phyloP scores from a whole-genome alignment of 1,140 invertebrate genomes.

The Drosophila baimaii region DNA sequence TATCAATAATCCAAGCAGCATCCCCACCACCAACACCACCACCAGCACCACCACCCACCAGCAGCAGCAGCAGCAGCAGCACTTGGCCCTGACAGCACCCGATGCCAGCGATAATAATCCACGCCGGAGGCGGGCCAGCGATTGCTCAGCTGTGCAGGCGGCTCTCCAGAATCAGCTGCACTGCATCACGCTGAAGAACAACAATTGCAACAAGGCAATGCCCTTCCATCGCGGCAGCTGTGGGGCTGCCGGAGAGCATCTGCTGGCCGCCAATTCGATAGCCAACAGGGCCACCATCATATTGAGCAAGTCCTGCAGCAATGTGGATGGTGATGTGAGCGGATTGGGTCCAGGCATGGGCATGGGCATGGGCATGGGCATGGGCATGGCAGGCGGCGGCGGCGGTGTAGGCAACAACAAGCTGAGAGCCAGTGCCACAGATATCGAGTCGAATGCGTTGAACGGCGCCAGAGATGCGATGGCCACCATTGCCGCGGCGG shows the following conservation, averaged over 20 bases:
- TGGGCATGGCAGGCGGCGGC: slow-evolving; percentile 2
- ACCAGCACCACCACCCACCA: slow-evolving; percentile 26
- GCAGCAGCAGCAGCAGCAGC: slow-evolving; percentile 11
- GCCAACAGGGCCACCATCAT: slow-evolving; percentile 81
- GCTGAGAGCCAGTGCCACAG: slow-evolving; percentile 67
- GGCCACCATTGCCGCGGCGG: slow-evolving; percentile 25
- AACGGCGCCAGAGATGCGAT: slow-evolving; percentile 55
- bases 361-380: slow-evolving; percentile 15
- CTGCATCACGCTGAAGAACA: slow-evolving; percentile 80
- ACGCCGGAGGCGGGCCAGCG: slow-evolving; percentile 74
- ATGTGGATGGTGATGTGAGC: slow-evolving; percentile 68
- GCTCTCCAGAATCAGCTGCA: slow-evolving; percentile 76
- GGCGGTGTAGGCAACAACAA: slow-evolving; percentile 34
- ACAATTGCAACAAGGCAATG: slow-evolving; percentile 69
- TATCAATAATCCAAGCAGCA: slow-evolving; percentile 3
- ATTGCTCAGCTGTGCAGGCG: slow-evolving; percentile 68
- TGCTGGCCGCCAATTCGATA: slow-evolving; percentile 79
- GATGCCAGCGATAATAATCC: slow-evolving; percentile 65
- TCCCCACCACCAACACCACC: slow-evolving; percentile 18
- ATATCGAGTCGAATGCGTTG: slow-evolving; percentile 67
- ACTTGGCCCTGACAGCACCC: slow-evolving; percentile 3
- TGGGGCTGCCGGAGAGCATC: slow-evolving; percentile 76
- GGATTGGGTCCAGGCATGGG: slow-evolving; percentile 6
- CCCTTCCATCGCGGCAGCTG: slow-evolving; percentile 82
- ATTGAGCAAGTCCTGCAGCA: slow-evolving; percentile 80